phyloP scores from a whole-genome alignment of 1,140 invertebrate genomes.

The Drosophila leontia region DNA sequence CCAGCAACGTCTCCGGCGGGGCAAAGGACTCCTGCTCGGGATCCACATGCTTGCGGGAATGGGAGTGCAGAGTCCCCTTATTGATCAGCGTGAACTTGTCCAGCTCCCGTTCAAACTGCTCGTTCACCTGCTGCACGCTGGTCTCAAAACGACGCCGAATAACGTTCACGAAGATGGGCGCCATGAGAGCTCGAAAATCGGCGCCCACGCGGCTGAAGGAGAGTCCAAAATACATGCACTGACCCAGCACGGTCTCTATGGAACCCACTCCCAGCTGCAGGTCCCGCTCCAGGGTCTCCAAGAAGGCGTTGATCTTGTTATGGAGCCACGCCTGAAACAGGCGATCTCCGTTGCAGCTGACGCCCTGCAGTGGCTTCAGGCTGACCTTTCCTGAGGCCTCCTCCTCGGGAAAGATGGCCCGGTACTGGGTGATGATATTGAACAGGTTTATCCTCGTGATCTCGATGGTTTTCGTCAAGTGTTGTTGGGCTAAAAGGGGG shows the following conservation, averaged over 20 bases:
- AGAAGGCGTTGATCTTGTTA: slow-evolving; percentile 92
- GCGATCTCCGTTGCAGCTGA: slow-evolving; percentile 85
- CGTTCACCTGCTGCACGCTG: slow-evolving; percentile 87
- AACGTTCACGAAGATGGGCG: slow-evolving; percentile 92
- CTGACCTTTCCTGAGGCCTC: slow-evolving; percentile 87
- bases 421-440: slow-evolving; percentile 97
- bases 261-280: slow-evolving; percentile 88
- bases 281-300: slow-evolving; percentile 91
- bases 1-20: slow-evolving; percentile 93
- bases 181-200: slow-evolving; percentile 94
- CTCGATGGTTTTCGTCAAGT: slow-evolving; percentile 95
- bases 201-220: slow-evolving; percentile 97
- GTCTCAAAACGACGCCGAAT: slow-evolving; percentile 88
- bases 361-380: slow-evolving; percentile 88
- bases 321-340: slow-evolving; percentile 93
- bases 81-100: slow-evolving; percentile 91
- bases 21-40: slow-evolving; percentile 62
- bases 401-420: slow-evolving; percentile 92
- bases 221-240: slow-evolving; percentile 97
- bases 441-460: slow-evolving; percentile 96
- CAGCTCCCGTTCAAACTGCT: slow-evolving; percentile 90
- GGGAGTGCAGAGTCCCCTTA: slow-evolving; percentile 86
- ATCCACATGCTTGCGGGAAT: slow-evolving; percentile 64
- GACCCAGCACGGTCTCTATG: slow-evolving; percentile 94
- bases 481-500: slow-evolving; percentile 85